phyloP scores from a whole-genome alignment of 2,888 invertebrate genomes.

The Melinaea marsaeus region DNA sequence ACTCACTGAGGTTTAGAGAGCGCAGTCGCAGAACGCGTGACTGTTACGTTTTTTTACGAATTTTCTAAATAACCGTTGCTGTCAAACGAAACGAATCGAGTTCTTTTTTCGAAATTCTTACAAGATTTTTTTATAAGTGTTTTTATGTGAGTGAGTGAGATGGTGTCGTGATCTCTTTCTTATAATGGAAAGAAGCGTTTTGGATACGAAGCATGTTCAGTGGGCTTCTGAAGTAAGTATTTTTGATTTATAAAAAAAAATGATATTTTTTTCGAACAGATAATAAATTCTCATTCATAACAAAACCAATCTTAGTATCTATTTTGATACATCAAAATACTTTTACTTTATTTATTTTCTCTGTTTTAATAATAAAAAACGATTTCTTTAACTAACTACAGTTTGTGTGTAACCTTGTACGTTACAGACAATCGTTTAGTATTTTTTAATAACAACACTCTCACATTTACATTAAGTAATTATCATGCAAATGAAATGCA shows the following conservation, averaged over 20 bases:
- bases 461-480: no score
- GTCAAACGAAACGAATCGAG: slow-evolving; percentile 57
- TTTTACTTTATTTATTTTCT: no score
- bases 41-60: slow-evolving; percentile 63
- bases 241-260: slow-evolving; percentile 16
- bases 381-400: no score
- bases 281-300: neutral
- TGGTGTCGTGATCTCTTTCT: slow-evolving; percentile 58
- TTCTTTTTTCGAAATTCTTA: slow-evolving; percentile 46
- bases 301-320: neutral
- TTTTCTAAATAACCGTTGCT: slow-evolving; percentile 51
- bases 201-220: slow-evolving; percentile 64
- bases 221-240: slow-evolving; percentile 72
- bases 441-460: no score
- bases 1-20: slow-evolving; percentile 50
- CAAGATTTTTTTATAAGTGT: slow-evolving; percentile 18
- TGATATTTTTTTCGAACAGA: slow-evolving; percentile 1
- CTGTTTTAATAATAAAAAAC: no score
- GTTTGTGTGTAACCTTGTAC: no score
- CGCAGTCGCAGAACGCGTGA: slow-evolving; percentile 46
- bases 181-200: slow-evolving; percentile 72
- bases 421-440: no score
- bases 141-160: slow-evolving; percentile 55
- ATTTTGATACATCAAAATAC: no score
- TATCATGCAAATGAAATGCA: no score